phyloP scores from a whole-genome alignment of 2,888 invertebrate species.

The Micropterix aruncella region DNA sequence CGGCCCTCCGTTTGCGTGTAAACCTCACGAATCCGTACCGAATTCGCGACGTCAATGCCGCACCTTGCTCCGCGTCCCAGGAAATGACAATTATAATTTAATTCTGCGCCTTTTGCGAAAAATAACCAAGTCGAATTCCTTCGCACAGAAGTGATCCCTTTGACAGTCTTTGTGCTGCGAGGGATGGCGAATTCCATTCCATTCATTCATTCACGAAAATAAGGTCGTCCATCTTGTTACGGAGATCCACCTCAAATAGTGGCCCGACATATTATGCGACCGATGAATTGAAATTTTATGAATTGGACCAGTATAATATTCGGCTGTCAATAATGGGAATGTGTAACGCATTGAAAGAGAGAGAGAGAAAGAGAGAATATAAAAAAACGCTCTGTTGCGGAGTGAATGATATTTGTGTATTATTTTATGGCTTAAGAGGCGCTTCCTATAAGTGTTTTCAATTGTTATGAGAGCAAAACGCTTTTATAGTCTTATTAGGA shows the following conservation, averaged over 20 bases:
- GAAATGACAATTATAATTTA: conserved; percentile 40
- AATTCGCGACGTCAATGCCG: background rate
- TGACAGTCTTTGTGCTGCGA: background rate
- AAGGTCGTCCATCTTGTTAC: background rate
- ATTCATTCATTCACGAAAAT: background rate
- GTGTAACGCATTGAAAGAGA: too few relatives aligned
- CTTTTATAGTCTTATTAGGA: too few relatives aligned
- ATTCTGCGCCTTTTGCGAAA: conserved; percentile 19
- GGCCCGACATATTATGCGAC: background rate
- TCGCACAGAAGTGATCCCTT: background rate
- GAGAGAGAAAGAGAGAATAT: too few relatives aligned
- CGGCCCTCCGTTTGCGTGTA: background rate
- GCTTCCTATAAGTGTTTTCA: too few relatives aligned
- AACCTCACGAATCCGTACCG: too few relatives aligned
- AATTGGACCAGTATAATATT: background rate
- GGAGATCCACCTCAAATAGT: background rate
- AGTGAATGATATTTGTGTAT: too few relatives aligned
- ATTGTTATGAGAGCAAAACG: too few relatives aligned
- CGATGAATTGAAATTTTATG: background rate
- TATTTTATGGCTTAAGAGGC: too few relatives aligned
- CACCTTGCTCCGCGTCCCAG: conserved; percentile 28
- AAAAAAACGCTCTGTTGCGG: too few relatives aligned
- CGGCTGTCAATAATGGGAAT: background rate
- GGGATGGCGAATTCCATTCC: background rate
- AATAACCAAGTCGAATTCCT: background rate